These are phyloP conservation scores for Trachops cirrhosus DNA, from an alignment of 2,797 vertebrate genomes.

Conservation along the genomic window DNA sequence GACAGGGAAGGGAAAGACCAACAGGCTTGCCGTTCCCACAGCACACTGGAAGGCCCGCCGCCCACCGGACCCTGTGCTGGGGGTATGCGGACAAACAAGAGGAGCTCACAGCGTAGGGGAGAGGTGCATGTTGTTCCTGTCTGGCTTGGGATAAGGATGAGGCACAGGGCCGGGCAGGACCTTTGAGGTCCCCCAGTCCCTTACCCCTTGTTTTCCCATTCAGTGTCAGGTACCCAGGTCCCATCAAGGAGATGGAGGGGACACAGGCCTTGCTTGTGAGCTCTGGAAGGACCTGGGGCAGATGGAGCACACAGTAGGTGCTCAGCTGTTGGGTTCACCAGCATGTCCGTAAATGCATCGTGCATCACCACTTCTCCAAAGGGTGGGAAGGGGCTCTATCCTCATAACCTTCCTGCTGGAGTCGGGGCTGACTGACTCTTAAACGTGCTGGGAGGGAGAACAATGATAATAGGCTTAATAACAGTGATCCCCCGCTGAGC, in stretches of 20 bases:
- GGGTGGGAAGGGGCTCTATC: too few species aligned
- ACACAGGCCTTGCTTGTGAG: fast-evolving
- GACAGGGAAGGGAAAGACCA: background rate
- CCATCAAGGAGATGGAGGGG: background rate
- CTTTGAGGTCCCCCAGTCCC: background rate
- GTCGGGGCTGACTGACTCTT: background rate
- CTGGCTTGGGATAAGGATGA: background rate
- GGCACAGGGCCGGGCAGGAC: background rate
- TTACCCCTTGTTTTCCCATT: background rate
- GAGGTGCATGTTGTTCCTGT: background rate
- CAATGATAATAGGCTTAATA: fast-evolving
- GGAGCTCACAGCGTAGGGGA: background rate
- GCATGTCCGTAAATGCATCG: fast-evolving
- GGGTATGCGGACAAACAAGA: fast-evolving
- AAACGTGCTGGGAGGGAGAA: background rate
- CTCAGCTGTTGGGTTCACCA: background rate
- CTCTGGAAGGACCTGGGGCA: background rate
- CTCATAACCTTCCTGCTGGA: background rate
- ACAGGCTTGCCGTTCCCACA: background rate
- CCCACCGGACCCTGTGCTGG: background rate
- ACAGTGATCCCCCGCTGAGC: fast-evolving
- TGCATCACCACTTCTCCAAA: background rate
- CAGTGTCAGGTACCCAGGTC: too few species aligned
- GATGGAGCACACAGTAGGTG: background rate
- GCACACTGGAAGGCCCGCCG: background rate